Base-by-base conservation (phyloP, 2,797 vertebrate genomes). In the Pogoniulus pusillus region DNA sequence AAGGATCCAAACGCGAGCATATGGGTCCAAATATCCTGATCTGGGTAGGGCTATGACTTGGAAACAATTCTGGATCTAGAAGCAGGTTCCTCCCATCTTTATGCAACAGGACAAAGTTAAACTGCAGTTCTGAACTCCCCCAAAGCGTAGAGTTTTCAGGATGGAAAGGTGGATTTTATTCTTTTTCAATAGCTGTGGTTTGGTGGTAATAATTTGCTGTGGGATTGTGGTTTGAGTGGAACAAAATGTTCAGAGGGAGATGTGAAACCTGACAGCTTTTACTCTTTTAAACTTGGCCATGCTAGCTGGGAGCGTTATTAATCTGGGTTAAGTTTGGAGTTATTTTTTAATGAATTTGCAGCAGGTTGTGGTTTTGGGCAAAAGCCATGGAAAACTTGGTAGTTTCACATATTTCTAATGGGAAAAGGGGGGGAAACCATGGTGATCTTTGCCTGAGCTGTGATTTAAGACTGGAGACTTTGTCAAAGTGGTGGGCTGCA, bases 51-150 rank as follows among this genome's bases (percentile, higher is more conserved):
- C 82, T 73, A 41, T 45, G 64, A 51, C 51, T 93, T 96, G 93
- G 93, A 94, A 94, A 57, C 12, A 27, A 12, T 90, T 85, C 88
- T 93, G 90, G 88, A 93, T 70, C 30, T 70, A 69, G 91, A 80
- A 92, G 55, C 34, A 90, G 90, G 78, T 91, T 93, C 93, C 93
- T 95, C 93, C 93, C 94, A 69, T 90, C 82, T 93, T 94, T 93
- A 72, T 84, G 68, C 82, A 96, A 77, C 23, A 22, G 32, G 55
- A 57, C 29, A 60, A 90, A 90, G 95, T 85, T 88, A 66, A 87
- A 73, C n/a, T 82, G 58, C 24, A n/a, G 41, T 69, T 54, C 15
- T 70, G 74, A 92, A 66, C 45, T 54, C 54, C 63, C 32, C 43
- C 27, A 16, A 75, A 92, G 26, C 5, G 19, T 30, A 41, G 39